Evolutionary conservation across 2,888 invertebrate species (phyloP), one percentile per base, ranked within the genome.

Genomic region (Ryuthela nishihirai): DNA sequence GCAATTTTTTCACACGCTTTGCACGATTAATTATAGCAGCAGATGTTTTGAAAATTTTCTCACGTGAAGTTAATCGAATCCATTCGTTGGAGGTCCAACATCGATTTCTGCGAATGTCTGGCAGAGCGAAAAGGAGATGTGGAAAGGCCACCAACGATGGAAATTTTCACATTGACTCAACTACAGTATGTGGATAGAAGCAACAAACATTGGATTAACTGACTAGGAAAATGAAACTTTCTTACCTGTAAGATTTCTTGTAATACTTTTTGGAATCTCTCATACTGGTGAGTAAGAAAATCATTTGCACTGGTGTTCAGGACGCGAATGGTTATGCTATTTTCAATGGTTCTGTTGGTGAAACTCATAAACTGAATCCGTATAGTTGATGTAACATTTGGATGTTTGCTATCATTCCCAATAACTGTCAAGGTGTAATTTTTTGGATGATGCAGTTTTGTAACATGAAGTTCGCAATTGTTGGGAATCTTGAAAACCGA

Each of bases 391-490:
- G 83, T 77, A 0, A 94, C 94, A 73, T 89, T 86, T 53, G 81
- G 80, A 71, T 92, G 91, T 66, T 83, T 82, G 1, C 94, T 94
- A 74, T 95, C 95, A 72, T 88, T 83, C n/a, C n/a, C n/a, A n/a
- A n/a, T n/a, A n/a, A n/a, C n/a, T 23, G 84, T 85, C 68, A 93
- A 80, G 0, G 86, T 67, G 63, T 75, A 74, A n/a, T 69, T 64
- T 26, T 65, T 58, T n/a, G 65, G 69, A 24, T 67, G 66, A 1
- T 63, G 83, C 70, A 86, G 82, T 67, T 82, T 80, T 41, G 82
- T 83, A 10, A 89, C 83, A 67, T 85, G 83, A 62, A 95, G 79
- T 70, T 88, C 85, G 72, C 94, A 94, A 36, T 82, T 85, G 48
- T 79, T 79, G 43, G 84, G 83, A 50, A 95, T 87, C 23, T 65